Base-by-base conservation (phyloP, 37 sponge, comb jelly and placozoan species). In the Axinella damicornis region DNA sequence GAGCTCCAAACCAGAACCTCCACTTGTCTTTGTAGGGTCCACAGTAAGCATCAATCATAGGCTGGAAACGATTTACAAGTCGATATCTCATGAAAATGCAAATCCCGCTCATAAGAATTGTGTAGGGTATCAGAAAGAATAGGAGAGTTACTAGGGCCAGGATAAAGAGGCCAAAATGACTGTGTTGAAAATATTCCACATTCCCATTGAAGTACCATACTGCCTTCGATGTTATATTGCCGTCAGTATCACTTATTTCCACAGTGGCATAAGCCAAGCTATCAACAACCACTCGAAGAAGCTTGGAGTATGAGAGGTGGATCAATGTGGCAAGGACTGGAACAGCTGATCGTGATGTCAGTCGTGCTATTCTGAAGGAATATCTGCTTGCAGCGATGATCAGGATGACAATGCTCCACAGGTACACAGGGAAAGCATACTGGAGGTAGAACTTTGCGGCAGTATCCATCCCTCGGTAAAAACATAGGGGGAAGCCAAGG, bases 21-120 rank as follows among this genome's bases (percentile, higher is more conserved):
- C 55, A 78, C 27, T 60, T 79, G 55, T 87, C 87, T 72, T 87
- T 87, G 74, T 73, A 87, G 12, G 87, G 87, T 35, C 72, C 87
- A 64, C 57, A 60, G 21, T 60, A 79, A 9, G 64, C 79, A 79
- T 87, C 80, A 38, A 87, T 58, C 19, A 87, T 25, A 14, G 87
- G 87, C 37, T 32, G 71, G 27, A 87, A 53, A 0, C 46, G 70
- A 60, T 78, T 78, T 17, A 68, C 33, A 12, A 71, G 24, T 27
- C 73, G 21, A 27, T 25, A 83, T 12, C 54, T 69, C 2, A 32
- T 32, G 55, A 64, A 84, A 13, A 33, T 32, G 57, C 30, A 64
- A 30, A 66, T 65, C 17, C 75, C 64, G 4, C 66, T 33, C 30
- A 79, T n/a, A 27, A 87, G 39, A 18, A 65, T 27, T 1, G 57